A percentile compares a stretch with the other conserved stretches of the same genome.
Evolutionary conservation across 1,140 invertebrate species (phyloP).

Genomic region (Rhyacophila brunnea): DNA sequence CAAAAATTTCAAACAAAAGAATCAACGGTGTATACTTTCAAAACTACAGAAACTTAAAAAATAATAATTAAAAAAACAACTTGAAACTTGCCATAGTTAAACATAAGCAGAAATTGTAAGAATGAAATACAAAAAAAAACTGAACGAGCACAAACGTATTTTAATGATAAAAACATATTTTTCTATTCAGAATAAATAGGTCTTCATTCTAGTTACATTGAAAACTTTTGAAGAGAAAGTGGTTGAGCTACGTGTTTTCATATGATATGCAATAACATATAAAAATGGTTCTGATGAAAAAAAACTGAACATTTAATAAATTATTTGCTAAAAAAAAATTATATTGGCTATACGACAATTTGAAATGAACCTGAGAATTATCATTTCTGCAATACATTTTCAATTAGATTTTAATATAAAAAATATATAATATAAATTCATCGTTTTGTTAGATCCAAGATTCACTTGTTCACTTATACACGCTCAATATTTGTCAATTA

Average conservation of each 20-base stretch:
- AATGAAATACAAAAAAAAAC: conserved; percentile 5
- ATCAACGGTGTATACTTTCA: conserved; percentile 3
- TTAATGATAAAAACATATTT: conserved; percentile 24
- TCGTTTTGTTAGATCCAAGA: no score
- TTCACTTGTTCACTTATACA: no score
- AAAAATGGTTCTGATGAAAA: neutral
- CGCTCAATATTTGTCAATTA: no score
- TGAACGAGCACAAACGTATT: conserved; percentile 22
- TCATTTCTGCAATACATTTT: no score
- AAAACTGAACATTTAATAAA: neutral
- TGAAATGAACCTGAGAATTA: no score
- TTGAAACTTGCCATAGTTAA: neutral
- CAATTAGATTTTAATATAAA: no score
- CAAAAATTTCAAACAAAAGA: no score
- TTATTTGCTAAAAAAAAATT: neutral
- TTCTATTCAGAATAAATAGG: conserved; percentile 12
- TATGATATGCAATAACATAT: conserved; percentile 17
- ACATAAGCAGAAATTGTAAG: conserved; percentile 5
- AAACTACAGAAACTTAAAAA: neutral
- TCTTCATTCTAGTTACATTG: neutral
- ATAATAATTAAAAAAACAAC: conserved; percentile 11
- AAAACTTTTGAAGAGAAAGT: neutral
- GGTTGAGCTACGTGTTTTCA: conserved; percentile 24
- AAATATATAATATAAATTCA: no score
- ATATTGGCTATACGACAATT: no score